Percentiles rank a stretch among this genome's conserved stretches.
Conservation (phyloP, 2,888 invertebrate genomes). For the Mimas tiliae region DNA sequence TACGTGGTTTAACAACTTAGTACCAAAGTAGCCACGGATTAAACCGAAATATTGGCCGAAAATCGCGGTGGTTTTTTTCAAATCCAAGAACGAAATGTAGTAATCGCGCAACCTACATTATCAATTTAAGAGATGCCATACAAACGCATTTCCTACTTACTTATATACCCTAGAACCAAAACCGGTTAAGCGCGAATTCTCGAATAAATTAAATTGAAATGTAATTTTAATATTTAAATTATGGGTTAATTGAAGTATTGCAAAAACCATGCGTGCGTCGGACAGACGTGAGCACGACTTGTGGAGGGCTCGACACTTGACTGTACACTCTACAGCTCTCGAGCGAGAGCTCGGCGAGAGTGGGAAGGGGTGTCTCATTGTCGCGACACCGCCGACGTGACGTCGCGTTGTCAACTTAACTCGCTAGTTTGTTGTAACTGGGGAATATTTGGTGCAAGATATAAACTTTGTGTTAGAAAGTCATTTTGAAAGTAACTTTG, state of each 20-base stretch:
- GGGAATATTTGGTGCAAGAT: neutral
- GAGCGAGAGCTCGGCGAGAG: neutral
- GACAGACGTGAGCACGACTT: slow-evolving; percentile 9
- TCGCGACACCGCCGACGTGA: neutral
- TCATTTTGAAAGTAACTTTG: neutral
- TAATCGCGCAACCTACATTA: neutral
- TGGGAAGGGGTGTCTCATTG: neutral
- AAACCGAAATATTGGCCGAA: too few species aligned
- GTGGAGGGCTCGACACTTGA: neutral
- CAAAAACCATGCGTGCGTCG: slow-evolving; percentile 7
- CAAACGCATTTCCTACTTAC: neutral
- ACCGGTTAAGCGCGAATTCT: neutral
- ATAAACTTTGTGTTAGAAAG: neutral
- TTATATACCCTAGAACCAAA: neutral
- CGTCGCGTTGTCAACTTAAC: neutral
- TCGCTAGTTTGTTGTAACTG: slow-evolving; percentile 9
- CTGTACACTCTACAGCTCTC: slow-evolving; percentile 1
- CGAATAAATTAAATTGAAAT: too few species aligned
- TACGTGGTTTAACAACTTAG: too few species aligned
- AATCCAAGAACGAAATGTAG: too few species aligned
- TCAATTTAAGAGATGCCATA: neutral
- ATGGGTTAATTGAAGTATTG: slow-evolving; percentile 9
- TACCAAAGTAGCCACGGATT: too few species aligned
- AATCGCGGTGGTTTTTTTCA: too few species aligned
- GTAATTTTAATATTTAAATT: slow-evolving; percentile 10